These are phyloP conservation scores for Novumbra hubbsi DNA, from an alignment of 2,797 vertebrate genomes.

Conservation along the genomic window DNA sequence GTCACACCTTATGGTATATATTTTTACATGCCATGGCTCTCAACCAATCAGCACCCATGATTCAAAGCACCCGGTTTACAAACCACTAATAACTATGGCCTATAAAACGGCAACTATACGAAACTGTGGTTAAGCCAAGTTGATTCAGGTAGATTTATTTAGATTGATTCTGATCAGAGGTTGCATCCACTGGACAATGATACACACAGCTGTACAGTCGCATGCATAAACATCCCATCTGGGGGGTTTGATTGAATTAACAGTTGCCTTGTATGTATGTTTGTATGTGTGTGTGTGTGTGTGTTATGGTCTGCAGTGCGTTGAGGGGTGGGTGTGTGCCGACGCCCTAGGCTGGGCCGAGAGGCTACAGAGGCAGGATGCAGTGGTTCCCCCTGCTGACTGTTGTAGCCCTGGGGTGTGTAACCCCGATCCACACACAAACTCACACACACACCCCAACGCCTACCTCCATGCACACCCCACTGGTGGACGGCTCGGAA, in stretches of 20 bases:
- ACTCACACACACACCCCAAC: conserved; percentile 69
- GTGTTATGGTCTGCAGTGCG: conserved; percentile 56
- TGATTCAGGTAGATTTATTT: too few relatives aligned
- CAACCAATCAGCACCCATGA: too few relatives aligned
- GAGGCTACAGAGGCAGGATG: conserved; percentile 72
- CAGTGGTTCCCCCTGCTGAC: conserved; percentile 72
- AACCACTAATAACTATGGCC: too few relatives aligned
- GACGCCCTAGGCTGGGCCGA: conserved; percentile 67
- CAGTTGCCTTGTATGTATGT: conserved; percentile 8
- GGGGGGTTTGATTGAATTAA: neutral
- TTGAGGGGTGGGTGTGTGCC: conserved; percentile 69
- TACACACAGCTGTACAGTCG: too few relatives aligned
- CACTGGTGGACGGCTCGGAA: conserved; percentile 76
- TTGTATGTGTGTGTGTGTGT: conserved; percentile 8
- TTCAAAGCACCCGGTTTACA: too few relatives aligned
- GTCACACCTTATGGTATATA: too few relatives aligned
- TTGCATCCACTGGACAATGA: too few relatives aligned
- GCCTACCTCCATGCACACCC: conserved; percentile 74
- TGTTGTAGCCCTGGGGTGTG: conserved; percentile 66
- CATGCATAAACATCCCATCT: neutral
- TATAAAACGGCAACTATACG: too few relatives aligned
- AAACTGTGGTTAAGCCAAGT: too few relatives aligned
- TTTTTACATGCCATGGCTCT: too few relatives aligned
- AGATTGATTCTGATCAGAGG: too few relatives aligned
- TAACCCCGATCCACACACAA: conserved; percentile 53